Percentiles rank a stretch among this genome's conserved stretches.
phyloP scores from a whole-genome alignment of 2,888 invertebrate species.

The Bimastos eiseni region DNA sequence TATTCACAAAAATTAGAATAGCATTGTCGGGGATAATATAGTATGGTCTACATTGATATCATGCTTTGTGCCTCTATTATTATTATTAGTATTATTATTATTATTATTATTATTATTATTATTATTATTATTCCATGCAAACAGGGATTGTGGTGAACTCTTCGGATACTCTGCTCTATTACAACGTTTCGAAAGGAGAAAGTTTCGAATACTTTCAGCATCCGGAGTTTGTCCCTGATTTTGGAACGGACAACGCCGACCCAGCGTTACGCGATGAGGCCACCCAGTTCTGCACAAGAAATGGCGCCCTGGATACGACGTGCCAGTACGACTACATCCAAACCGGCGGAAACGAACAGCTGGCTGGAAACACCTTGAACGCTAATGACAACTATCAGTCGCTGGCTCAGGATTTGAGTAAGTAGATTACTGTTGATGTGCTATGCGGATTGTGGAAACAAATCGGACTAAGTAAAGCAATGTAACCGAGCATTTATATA shows the following conservation, averaged over 20 bases:
- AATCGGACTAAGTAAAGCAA: too few species aligned
- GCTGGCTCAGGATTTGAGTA: neutral
- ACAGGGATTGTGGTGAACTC: conserved; percentile 17
- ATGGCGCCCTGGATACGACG: neutral
- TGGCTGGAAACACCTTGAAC: neutral
- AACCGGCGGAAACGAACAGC: neutral
- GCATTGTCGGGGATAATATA: too few species aligned
- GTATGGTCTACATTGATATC: too few species aligned
- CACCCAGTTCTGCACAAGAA: neutral
- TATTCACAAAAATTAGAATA: too few species aligned
- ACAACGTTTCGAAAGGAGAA: conserved; percentile 28
- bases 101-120: too few species aligned
- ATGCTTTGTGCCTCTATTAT: too few species aligned
- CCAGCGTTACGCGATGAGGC: neutral
- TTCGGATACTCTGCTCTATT: conserved; percentile 23
- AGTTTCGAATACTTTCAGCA: conserved; percentile 15
- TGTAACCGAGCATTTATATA: too few species aligned
- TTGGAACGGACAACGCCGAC: conserved; percentile 9
- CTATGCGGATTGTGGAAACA: too few species aligned
- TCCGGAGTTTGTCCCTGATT: conserved; percentile 23
- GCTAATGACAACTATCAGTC: neutral
- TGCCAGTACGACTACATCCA: conserved; percentile 29
- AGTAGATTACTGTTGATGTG: neutral
- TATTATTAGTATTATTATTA: too few species aligned
- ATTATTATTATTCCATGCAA: neutral